These are phyloP conservation scores for Raja brachyura DNA, from an alignment of 2,113 vertebrate species.

Conservation along the genomic window DNA sequence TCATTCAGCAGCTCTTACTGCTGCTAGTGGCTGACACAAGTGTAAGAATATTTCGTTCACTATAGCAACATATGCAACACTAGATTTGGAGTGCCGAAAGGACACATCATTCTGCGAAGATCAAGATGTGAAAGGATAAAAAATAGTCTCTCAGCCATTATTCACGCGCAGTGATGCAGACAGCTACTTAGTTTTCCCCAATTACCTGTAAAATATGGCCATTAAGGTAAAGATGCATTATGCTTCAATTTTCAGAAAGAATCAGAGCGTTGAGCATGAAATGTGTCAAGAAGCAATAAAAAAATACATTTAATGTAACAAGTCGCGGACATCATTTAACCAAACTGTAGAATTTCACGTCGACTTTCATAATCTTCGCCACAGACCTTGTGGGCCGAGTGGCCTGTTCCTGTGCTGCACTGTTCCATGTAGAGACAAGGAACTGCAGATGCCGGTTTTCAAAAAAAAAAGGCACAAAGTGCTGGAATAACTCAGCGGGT, in stretches of 20 bases:
- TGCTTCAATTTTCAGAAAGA: not conserved
- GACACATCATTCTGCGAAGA: not conserved
- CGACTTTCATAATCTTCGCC: too few relatives aligned
- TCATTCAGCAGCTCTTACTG: not conserved
- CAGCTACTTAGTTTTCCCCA: not conserved
- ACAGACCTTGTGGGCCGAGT: too few relatives aligned
- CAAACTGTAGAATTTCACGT: too few relatives aligned
- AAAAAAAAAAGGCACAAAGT: too few relatives aligned
- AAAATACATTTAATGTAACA: not conserved
- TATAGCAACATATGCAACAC: not conserved
- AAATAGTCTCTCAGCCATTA: not conserved
- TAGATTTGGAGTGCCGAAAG: too few relatives aligned
- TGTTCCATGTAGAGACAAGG: too few relatives aligned
- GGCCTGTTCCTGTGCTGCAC: too few relatives aligned
- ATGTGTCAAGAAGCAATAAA: not conserved
- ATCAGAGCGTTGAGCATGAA: not conserved
- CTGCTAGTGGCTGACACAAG: not conserved
- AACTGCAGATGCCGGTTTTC: too few relatives aligned
- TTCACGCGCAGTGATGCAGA: not conserved
- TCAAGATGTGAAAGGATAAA: not conserved
- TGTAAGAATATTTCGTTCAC: not conserved
- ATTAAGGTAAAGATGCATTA: not conserved
- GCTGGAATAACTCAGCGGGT: too few relatives aligned
- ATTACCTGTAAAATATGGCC: not conserved
- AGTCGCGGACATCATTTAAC: not conserved